These are phyloP conservation scores for Bugula neritina DNA, from an alignment of 2,888 invertebrate species.

Conservation along the genomic window DNA sequence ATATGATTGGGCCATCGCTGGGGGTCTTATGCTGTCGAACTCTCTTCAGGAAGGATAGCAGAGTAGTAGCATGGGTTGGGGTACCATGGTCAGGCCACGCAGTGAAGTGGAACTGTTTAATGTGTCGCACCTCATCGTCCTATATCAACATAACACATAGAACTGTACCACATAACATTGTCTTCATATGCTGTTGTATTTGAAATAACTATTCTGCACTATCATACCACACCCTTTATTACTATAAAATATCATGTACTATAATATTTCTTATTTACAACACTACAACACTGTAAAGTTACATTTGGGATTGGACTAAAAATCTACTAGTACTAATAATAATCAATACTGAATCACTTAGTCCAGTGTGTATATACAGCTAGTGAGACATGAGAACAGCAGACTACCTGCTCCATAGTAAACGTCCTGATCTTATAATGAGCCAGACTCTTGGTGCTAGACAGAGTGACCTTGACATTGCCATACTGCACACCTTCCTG, in stretches of 20 bases:
- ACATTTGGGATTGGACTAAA: no score
- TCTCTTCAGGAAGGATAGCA: conserved; percentile 35
- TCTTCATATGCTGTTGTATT: no score
- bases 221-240: no score
- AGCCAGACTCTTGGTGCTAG: conserved; percentile 34
- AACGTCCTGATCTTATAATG: conserved; percentile 36
- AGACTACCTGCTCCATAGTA: conserved; percentile 33
- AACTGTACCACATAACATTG: no score
- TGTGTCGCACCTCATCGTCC: conserved; percentile 9
- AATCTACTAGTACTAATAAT: no score
- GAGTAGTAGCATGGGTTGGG: conserved; percentile 36
- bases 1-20: conserved; percentile 32
- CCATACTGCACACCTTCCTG: conserved; percentile 32
- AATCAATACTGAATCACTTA: no score
- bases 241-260: no score
- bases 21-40: conserved; percentile 32
- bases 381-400: no score
- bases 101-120: conserved; percentile 49
- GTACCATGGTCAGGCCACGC: conserved; percentile 53
- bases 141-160: no score
- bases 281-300: neutral
- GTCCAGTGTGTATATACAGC: no score
- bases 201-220: no score
- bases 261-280: neutral
- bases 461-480: conserved; percentile 32